A percentile compares a stretch with the other conserved stretches of the same genome.
Evolutionary conservation across 2,888 invertebrate species (phyloP).

Genomic region (Fragum whitleyi): DNA sequence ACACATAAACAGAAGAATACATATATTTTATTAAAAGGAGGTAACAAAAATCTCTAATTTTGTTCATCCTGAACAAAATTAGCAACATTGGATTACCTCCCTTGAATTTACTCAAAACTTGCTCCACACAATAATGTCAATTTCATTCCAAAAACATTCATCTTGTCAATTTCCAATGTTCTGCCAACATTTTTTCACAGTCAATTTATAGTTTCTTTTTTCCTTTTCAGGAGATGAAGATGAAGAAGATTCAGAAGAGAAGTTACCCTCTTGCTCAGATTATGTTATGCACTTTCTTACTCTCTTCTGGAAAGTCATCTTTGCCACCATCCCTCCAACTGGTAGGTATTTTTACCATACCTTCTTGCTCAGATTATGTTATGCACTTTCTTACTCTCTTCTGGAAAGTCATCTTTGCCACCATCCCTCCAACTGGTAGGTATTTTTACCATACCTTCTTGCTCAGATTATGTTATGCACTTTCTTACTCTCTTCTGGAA

Average conservation of each 20-base stretch:
- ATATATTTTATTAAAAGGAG: too few relatives aligned
- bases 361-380: conserved; percentile 94
- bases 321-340: conserved; percentile 99
- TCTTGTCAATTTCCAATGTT: too few relatives aligned
- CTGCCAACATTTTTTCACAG: too few relatives aligned
- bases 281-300: conserved; percentile 98
- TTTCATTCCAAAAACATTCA: too few relatives aligned
- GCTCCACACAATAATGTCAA: too few relatives aligned
- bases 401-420: conserved; percentile 95
- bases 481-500: conserved; percentile 99
- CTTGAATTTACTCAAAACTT: too few relatives aligned
- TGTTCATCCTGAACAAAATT: too few relatives aligned
- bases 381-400: conserved; percentile 96
- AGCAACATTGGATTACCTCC: too few relatives aligned
- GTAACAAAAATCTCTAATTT: too few relatives aligned
- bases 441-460: too few relatives aligned
- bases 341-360: conserved; percentile 88
- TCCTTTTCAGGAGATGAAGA: conserved; percentile 77
- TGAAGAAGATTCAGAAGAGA: conserved; percentile 85
- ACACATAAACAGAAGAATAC: too few relatives aligned
- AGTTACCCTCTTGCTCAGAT: conserved; percentile 94
- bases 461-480: conserved; percentile 86
- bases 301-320: conserved; percentile 98
- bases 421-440: conserved; percentile 98
- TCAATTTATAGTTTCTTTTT: too few relatives aligned